These are phyloP conservation scores for Leucophenga varia DNA, from an alignment of 1,140 invertebrate species.

Conservation along the genomic window DNA sequence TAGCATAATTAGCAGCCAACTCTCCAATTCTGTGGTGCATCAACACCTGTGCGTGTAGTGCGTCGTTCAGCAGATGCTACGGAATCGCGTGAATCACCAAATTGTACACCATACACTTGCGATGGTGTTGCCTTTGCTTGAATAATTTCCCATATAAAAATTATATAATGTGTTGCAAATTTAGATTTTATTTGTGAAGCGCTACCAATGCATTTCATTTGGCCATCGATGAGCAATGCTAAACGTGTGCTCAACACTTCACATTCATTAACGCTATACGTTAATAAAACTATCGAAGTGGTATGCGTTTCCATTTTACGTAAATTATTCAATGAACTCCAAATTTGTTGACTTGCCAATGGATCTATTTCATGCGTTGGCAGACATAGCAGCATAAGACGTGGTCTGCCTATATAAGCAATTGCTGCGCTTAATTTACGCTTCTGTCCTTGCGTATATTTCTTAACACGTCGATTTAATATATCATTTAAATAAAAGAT, in stretches of 20 bases:
- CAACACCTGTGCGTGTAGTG: background rate
- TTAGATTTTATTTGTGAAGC: background rate
- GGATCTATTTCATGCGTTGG: constrained; percentile 4
- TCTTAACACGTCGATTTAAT: too few species aligned
- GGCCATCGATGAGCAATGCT: constrained; percentile 1
- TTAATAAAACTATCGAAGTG: constrained; percentile 2
- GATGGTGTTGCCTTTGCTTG: background rate
- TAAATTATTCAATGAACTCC: constrained; percentile 1
- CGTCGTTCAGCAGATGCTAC: background rate
- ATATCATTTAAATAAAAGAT: too few species aligned
- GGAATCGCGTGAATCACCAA: background rate
- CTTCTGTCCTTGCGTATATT: background rate
- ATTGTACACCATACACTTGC: background rate
- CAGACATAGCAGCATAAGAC: constrained; percentile 3
- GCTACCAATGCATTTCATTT: constrained; percentile 2
- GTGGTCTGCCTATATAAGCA: background rate
- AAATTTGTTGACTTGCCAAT: background rate
- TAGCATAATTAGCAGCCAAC: background rate
- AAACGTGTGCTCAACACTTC: constrained; percentile 6
- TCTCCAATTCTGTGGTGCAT: background rate
- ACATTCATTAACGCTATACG: constrained; percentile 9
- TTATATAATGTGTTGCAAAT: constrained; percentile 1
- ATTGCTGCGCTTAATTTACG: constrained; percentile 4
- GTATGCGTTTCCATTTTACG: background rate
- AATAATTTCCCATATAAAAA: background rate